Evolutionary conservation across 2,797 vertebrate species (phyloP).

Genomic region (Schizopygopsis pylzovi): DNA sequence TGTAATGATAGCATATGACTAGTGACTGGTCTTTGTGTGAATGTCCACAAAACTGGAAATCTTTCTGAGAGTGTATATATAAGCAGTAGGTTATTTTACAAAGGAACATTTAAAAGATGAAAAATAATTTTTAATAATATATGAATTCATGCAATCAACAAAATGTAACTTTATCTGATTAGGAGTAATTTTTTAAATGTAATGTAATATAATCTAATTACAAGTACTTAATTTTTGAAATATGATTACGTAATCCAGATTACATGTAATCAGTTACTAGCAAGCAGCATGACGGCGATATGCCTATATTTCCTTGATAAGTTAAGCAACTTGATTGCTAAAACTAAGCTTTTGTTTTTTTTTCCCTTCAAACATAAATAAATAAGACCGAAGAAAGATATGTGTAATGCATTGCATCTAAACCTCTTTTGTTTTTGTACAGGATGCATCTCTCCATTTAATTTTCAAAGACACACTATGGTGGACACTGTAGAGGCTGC

Average conservation of each 20-base stretch:
- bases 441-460: conserved; percentile 70
- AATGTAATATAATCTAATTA: background rate
- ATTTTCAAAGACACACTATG: conserved; percentile 64
- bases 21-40: too few relatives aligned
- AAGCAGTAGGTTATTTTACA: background rate
- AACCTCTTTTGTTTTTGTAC: conserved; percentile 53
- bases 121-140: background rate
- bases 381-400: background rate
- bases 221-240: background rate
- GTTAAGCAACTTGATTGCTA: background rate
- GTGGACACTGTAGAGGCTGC: conserved; percentile 64
- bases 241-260: background rate
- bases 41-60: too few relatives aligned
- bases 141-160: background rate
- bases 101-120: background rate
- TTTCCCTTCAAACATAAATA: background rate
- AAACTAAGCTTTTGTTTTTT: background rate
- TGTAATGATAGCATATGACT: too few relatives aligned
- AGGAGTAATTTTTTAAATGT: background rate
- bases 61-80: background rate
- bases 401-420: background rate
- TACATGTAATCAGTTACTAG: background rate
- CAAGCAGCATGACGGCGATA: background rate
- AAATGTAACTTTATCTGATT: background rate
- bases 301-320: background rate